Percentiles rank a stretch among this genome's conserved stretches.
Evolutionary conservation across 2,888 invertebrate genomes (phyloP).

Genomic region (Patella depressa): DNA sequence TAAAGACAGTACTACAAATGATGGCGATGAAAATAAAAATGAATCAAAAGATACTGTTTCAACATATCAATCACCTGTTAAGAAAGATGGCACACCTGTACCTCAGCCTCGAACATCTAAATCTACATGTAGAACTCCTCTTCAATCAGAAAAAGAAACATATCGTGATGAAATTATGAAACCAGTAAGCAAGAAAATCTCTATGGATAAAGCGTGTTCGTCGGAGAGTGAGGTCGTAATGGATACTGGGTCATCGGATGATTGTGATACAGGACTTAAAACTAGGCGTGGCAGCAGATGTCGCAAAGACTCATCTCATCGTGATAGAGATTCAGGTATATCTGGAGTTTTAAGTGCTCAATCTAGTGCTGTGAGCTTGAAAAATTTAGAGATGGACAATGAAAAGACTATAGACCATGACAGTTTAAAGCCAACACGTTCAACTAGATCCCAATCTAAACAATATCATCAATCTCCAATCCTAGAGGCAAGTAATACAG

Average conservation of each 20-base stretch:
- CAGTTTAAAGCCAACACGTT: neutral
- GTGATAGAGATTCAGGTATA: constrained; percentile 10
- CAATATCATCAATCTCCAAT: neutral
- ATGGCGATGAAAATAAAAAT: neutral
- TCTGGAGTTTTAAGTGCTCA: constrained; percentile 27
- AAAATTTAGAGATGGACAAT: neutral
- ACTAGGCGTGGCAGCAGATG: too few relatives aligned
- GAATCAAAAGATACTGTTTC: neutral
- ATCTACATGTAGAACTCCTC: neutral
- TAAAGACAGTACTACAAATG: neutral
- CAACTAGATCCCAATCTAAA: neutral
- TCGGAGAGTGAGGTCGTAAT: constrained; percentile 23
- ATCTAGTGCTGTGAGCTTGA: constrained; percentile 13
- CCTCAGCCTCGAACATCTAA: neutral
- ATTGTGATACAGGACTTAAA: too few relatives aligned
- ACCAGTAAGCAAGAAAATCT: neutral
- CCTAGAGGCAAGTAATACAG: neutral
- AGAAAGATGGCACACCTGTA: neutral
- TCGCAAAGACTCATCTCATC: too few relatives aligned
- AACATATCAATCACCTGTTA: constrained; percentile 1
- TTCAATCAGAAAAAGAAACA: too few relatives aligned
- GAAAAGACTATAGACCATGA: too few relatives aligned
- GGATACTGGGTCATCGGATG: too few relatives aligned
- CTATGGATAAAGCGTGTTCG: neutral
- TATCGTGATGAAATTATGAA: too few relatives aligned